Evolutionary conservation across 2,888 invertebrate species (phyloP).

Genomic region (Lithophane socia): DNA sequence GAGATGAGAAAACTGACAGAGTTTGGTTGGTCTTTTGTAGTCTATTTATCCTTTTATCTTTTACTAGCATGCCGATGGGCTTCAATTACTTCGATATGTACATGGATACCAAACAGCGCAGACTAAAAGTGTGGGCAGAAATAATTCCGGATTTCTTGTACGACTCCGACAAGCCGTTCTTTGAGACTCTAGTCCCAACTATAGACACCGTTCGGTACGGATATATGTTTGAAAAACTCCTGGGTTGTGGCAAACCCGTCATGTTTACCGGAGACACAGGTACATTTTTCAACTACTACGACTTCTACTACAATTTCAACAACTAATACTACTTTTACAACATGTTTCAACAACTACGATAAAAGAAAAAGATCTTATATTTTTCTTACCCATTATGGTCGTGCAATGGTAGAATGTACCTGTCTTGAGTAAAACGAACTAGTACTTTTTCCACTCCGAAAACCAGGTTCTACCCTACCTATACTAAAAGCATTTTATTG

Average conservation of each 20-base stretch:
- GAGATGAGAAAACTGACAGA: not conserved
- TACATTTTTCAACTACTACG: conserved; percentile 66
- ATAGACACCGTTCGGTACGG: conserved; percentile 97
- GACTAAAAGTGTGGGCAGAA: conserved; percentile 94
- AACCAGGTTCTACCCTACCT: not conserved
- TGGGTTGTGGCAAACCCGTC: conserved; percentile 94
- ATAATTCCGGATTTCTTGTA: conserved; percentile 94
- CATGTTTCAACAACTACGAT: not conserved
- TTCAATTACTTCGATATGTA: conserved; percentile 94
- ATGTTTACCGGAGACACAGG: conserved; percentile 97
- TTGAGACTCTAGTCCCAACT: conserved; percentile 97
- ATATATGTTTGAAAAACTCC: conserved; percentile 94
- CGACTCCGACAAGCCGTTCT: conserved; percentile 93
- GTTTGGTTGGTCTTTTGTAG: not conserved
- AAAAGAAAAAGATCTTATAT: not conserved
- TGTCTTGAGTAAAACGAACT: not conserved
- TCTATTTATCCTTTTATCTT: conserved; percentile 11
- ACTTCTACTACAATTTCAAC: no score
- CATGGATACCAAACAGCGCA: conserved; percentile 92
- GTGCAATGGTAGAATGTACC: no score
- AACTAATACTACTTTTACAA: no score
- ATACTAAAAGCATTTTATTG: not conserved
- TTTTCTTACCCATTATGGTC: not conserved
- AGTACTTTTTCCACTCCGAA: not conserved
- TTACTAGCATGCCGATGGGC: conserved; percentile 92